phyloP scores from a whole-genome alignment of 2,113 vertebrate genomes.

The Eptatretus burgeri region DNA sequence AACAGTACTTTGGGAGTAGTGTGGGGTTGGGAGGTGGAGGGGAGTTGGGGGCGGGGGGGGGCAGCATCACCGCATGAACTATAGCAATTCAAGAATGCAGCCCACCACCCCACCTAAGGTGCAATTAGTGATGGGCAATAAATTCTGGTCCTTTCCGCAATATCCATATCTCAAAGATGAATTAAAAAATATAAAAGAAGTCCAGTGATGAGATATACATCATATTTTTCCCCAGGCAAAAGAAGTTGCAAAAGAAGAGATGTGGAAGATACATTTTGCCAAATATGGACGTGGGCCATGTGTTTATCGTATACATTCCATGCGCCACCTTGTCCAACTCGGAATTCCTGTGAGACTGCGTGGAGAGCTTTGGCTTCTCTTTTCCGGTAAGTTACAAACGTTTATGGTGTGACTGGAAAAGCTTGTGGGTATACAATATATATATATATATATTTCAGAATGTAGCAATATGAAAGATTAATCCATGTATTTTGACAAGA shows the following conservation, averaged over 20 bases:
- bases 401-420: no score
- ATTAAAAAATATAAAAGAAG: neutral
- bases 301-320: constrained; percentile 78
- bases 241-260: constrained; percentile 33
- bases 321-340: constrained; percentile 51
- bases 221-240: constrained; percentile 19
- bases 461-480: no score
- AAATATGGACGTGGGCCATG: constrained; percentile 62
- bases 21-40: no score
- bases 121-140: neutral
- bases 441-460: no score
- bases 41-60: no score
- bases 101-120: no score
- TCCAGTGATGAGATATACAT: neutral
- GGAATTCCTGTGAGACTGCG: constrained; percentile 61
- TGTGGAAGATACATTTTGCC: constrained; percentile 56
- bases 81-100: no score
- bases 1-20: no score
- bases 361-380: constrained; percentile 63
- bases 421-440: no score
- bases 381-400: constrained; percentile 33
- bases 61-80: no score
- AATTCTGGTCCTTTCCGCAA: constrained; percentile 8
- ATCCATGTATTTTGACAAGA: no score
- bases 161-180: neutral